Conservation (phyloP, 2,797 vertebrate genomes). For the Cephalopachus bancanus region DNA sequence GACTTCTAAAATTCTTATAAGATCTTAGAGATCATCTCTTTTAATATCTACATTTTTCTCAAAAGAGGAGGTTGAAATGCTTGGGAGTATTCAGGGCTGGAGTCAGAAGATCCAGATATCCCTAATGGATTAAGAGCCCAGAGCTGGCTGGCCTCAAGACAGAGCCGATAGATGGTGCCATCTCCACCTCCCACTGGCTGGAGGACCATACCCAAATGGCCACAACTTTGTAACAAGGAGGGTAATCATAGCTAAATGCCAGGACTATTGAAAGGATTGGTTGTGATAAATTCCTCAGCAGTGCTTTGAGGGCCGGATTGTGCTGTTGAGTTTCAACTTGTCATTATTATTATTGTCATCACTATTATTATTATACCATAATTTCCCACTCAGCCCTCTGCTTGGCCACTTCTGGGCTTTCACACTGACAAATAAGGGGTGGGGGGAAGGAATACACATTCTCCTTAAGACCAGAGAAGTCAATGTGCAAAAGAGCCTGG, state of each 20-base stretch:
- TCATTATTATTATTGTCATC: neutral
- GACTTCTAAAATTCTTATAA: neutral
- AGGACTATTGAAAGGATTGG: neutral
- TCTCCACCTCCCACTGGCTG: neutral
- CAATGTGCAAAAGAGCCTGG: neutral
- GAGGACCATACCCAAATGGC: neutral
- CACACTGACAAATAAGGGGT: neutral
- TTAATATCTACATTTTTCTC: neutral
- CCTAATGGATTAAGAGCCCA: fast-evolving
- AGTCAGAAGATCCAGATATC: neutral
- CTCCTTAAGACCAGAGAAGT: conserved; percentile 44
- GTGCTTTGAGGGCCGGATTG: neutral
- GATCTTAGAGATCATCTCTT: neutral
- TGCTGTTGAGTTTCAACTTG: neutral
- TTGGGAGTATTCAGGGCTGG: neutral
- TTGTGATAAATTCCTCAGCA: neutral
- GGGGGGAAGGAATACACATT: neutral
- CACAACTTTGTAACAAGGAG: neutral
- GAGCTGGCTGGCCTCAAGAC: too few relatives aligned
- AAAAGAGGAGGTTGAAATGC: neutral
- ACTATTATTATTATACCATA: neutral
- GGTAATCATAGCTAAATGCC: neutral
- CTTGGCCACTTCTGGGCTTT: conserved; percentile 33
- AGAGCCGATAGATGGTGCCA: too few relatives aligned
- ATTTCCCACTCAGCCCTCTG: conserved; percentile 41